These are phyloP conservation scores for Episyrphus balteatus DNA, from an alignment of 1,140 invertebrate species.

Conservation along the genomic window DNA sequence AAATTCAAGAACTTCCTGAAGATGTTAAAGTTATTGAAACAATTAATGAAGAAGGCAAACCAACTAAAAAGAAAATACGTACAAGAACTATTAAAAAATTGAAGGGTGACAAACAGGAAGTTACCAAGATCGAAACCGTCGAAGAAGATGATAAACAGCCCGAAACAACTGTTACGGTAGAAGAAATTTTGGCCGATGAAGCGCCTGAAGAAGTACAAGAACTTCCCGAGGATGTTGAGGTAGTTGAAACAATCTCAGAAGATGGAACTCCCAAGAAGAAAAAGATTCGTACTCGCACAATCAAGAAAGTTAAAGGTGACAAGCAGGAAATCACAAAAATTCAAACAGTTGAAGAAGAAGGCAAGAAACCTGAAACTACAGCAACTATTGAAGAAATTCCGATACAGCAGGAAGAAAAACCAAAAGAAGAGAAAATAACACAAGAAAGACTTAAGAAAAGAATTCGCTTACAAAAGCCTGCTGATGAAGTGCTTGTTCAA, in stretches of 20 bases:
- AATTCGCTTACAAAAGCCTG: conserved; percentile 18
- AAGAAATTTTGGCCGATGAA: conserved; percentile 12
- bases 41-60: conserved; percentile 19
- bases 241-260: conserved; percentile 23
- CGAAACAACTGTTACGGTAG: conserved; percentile 16
- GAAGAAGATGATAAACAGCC: conserved; percentile 16
- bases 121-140: conserved; percentile 25
- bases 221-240: conserved; percentile 23
- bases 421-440: conserved; percentile 10
- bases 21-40: conserved; percentile 29
- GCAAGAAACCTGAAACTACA: conserved; percentile 16
- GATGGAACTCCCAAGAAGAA: conserved; percentile 9
- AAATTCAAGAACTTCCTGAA: conserved; percentile 12
- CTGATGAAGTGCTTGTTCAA: conserved; percentile 22
- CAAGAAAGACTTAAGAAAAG: conserved; percentile 16
- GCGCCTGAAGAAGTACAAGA: conserved; percentile 10
- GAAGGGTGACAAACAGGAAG: conserved; percentile 23
- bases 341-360: conserved; percentile 28
- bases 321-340: conserved; percentile 17
- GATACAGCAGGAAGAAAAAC: too few relatives aligned
- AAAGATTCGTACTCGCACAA: conserved; percentile 9
- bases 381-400: conserved; percentile 6
- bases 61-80: conserved; percentile 11
- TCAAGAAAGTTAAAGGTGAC: conserved; percentile 6
- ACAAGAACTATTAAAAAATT: conserved; percentile 24